A percentile compares a stretch with the other conserved stretches of the same genome.
These are phyloP conservation scores for Syritta pipiens DNA, from an alignment of 2,888 invertebrate genomes.

Conservation along the genomic window DNA sequence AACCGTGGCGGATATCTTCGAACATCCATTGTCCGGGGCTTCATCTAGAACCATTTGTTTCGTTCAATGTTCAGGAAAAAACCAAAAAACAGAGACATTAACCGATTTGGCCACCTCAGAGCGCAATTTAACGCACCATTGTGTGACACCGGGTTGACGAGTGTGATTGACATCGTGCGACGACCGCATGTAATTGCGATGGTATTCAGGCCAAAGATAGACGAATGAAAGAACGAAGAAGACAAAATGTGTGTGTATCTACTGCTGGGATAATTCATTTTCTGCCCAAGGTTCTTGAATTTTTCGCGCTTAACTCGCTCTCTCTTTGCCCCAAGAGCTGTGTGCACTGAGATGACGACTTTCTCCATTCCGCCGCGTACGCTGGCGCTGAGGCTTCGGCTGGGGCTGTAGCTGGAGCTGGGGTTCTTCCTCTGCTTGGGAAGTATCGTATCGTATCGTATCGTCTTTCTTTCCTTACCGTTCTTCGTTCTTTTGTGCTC, in stretches of 20 bases:
- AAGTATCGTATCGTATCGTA: slow-evolving; percentile 38
- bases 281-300: slow-evolving; percentile 5
- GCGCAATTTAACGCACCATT: no score
- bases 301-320: slow-evolving; percentile 18
- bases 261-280: slow-evolving; percentile 20
- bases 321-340: slow-evolving; percentile 8
- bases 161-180: slow-evolving; percentile 21
- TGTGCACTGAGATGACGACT: no score
- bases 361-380: slow-evolving; percentile 38
- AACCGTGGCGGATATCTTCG: slow-evolving; percentile 7
- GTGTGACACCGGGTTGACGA: background rate
- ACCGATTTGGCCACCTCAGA: slow-evolving; percentile 6
- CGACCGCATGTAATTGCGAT: slow-evolving; percentile 29
- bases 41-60: background rate
- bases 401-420: no score
- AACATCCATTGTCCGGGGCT: background rate
- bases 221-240: no score
- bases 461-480: slow-evolving; percentile 34
- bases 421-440: no score
- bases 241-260: slow-evolving; percentile 19
- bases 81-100: slow-evolving; percentile 20
- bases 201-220: slow-evolving; percentile 38
- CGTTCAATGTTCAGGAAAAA: no score
- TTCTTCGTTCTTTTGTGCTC: slow-evolving; percentile 34
- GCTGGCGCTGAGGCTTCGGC: background rate